phyloP scores from a whole-genome alignment of 2,797 vertebrate species.

The Eupleurogrammus muticus region DNA sequence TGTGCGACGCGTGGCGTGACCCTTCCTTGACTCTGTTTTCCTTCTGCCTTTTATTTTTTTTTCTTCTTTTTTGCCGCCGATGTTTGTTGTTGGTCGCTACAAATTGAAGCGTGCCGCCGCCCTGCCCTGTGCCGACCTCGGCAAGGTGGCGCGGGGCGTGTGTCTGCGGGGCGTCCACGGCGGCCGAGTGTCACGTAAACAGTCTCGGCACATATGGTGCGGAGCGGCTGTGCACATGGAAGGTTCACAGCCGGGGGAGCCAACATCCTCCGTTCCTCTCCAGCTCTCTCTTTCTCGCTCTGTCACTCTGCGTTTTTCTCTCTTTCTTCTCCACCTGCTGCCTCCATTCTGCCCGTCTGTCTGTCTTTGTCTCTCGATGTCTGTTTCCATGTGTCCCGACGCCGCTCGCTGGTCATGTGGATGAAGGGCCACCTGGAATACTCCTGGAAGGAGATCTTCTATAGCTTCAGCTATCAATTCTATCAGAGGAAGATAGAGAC shows the following conservation, averaged over 20 bases:
- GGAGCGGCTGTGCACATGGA: constrained; percentile 59
- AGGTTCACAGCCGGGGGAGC: constrained; percentile 53
- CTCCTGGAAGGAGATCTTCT: too few relatives aligned
- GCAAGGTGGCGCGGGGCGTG: constrained; percentile 48
- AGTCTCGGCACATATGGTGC: constrained; percentile 74
- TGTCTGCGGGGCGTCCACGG: constrained; percentile 49
- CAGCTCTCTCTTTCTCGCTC: constrained; percentile 23
- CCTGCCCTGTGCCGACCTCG: constrained; percentile 46
- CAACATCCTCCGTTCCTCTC: constrained; percentile 34
- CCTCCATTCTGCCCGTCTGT: constrained; percentile 23
- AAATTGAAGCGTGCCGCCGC: constrained; percentile 30
- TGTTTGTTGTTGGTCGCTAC: constrained; percentile 39
- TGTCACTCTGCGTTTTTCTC: constrained; percentile 44
- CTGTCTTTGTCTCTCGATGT: background rate
- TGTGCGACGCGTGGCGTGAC: background rate
- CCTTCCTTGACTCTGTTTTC: constrained; percentile 21
- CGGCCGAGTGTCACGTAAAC: constrained; percentile 63
- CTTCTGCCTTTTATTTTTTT: too few relatives aligned
- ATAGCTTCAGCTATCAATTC: too few relatives aligned
- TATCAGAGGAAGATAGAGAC: too few relatives aligned
- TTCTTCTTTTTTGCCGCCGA: constrained; percentile 15
- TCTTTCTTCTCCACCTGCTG: constrained; percentile 51
- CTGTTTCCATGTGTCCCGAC: background rate
- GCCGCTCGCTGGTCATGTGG: background rate
- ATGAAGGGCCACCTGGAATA: too few relatives aligned